phyloP scores from a whole-genome alignment of 2,888 invertebrate genomes.

The Mythimna pallens region DNA sequence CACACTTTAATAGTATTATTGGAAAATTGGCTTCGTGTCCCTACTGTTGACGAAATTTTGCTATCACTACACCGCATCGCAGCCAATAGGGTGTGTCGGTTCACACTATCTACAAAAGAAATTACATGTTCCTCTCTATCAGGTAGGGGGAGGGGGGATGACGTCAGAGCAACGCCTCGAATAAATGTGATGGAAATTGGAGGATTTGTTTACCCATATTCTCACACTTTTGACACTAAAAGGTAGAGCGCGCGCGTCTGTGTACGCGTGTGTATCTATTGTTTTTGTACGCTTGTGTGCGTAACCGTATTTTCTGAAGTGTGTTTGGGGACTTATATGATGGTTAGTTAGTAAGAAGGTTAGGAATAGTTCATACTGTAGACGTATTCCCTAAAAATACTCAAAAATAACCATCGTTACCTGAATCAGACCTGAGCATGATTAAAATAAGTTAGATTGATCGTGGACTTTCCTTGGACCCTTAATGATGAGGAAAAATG shows the following conservation, averaged over 20 bases:
- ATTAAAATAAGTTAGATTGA: background rate
- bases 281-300: conserved; percentile 72
- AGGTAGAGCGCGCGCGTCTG: conserved; percentile 78
- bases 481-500: conserved; percentile 1
- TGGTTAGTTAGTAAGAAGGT: conserved; percentile 58
- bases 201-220: conserved; percentile 91
- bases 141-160: conserved; percentile 73
- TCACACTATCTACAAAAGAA: conserved; percentile 89
- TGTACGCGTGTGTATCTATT: conserved; percentile 70
- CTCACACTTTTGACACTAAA: conserved; percentile 91
- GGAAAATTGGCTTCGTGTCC: conserved; percentile 80
- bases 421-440: background rate
- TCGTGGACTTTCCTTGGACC: background rate
- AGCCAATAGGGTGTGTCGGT: conserved; percentile 84
- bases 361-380: conserved; percentile 19
- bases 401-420: background rate
- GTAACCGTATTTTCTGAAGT: conserved; percentile 61
- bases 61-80: conserved; percentile 78
- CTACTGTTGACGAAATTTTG: conserved; percentile 80
- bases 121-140: conserved; percentile 85
- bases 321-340: conserved; percentile 62
- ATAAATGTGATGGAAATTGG: conserved; percentile 91
- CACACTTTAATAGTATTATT: conserved; percentile 82
- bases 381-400: background rate
- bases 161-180: conserved; percentile 84